Evolutionary conservation across 2,888 invertebrate species (phyloP), one percentile per base, ranked within the genome.

Genomic region (Augochlorella aurata): DNA sequence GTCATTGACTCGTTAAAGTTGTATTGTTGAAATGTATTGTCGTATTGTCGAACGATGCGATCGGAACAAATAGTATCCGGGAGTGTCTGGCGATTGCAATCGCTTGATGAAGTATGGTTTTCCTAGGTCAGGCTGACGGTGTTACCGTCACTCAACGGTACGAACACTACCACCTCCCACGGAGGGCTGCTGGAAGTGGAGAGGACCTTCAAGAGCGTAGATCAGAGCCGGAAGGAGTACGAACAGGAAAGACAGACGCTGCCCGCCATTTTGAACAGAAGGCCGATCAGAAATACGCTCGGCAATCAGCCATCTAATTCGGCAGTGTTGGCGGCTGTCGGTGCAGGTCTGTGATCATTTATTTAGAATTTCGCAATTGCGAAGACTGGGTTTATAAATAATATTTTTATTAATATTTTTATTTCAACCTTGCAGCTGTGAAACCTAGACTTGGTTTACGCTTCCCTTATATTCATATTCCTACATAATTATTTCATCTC

Each of bases 121-220:
- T 77, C 88, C 7, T 92, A 93, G 93, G 95, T 96, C 52, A 94
- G 95, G 68, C 94, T 97, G 90, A 97, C 96, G 45, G 97, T 97
- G n/a, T 93, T 97, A 79, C 97, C 97, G 14, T 95, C 96, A 18
- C 90, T 94, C 74, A 95, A 96, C 88, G 95, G 95, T 81, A 95
- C 95, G 61, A 94, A 94, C 86, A 94, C 94, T n/a, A 94, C 93
- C 14, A 95, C 95, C 12, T 96, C 97, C 0, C 97, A 97, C 89
- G 97, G 96, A 16, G 97, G 97, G 16, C 92, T 97, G 74, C 93
- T 97, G 69, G 97, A 97, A 93, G 97, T 97, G 14, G 96, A 97
- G 89, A 95, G 95, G 66, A 96, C 96, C 84, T 96, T 96, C 90
- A 95, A 96, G 92, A 96, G 96, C 21, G 96, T 96, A 2, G 96